Evolutionary conservation across 2,797 vertebrate genomes (phyloP), one percentile per base, ranked within the genome.

Genomic region (Distichodus sexfasciatus): DNA sequence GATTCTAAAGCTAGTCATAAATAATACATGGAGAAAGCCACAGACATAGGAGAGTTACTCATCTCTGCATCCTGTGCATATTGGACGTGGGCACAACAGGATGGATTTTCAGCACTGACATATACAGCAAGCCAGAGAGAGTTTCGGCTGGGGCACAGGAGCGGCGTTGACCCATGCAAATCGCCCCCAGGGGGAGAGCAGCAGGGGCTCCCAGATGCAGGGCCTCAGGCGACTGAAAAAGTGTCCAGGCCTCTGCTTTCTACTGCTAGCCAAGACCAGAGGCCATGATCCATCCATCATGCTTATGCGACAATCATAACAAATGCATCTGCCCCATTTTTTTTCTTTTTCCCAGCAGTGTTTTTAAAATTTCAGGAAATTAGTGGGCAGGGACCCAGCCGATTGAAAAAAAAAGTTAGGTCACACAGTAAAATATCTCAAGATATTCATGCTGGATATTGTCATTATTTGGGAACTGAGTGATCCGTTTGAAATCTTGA

Each of bases 171-270:
- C 71, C 35, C 59, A 75, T 69, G 38, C 71, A 77, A 78, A 65
- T 71, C 23, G 57, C 71, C 75, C 80, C 82, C 66, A 11, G 17
- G 70, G 81, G 81, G 78, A 63, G n/a, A 81, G 84, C 87, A 88
- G 82, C 81, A 84, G 84, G 69, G 68, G 19, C 80, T 72, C 83
- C 83, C 90, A 92, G 90, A 88, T 90, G 90, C 83, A 76, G 41
- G 62, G 82, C 89, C 85, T 50, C 61, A 66, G 87, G 89, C 83
- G 75, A 75, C 55, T 59, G 72, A 61, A 71, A 46, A 58, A 70
- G 73, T 77, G 54, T 47, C 81, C 33, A 15, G 55, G n/a, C 66
- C 57, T 55, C 69, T 77, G 76, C 80, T 78, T 57, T 58, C 60
- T 79, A 81, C 74, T 78, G 63, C 15, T 55, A 78, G 62, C 72